These are phyloP conservation scores for Tragopan temminckii DNA, from an alignment of 2,797 vertebrate genomes.

Conservation along the genomic window DNA sequence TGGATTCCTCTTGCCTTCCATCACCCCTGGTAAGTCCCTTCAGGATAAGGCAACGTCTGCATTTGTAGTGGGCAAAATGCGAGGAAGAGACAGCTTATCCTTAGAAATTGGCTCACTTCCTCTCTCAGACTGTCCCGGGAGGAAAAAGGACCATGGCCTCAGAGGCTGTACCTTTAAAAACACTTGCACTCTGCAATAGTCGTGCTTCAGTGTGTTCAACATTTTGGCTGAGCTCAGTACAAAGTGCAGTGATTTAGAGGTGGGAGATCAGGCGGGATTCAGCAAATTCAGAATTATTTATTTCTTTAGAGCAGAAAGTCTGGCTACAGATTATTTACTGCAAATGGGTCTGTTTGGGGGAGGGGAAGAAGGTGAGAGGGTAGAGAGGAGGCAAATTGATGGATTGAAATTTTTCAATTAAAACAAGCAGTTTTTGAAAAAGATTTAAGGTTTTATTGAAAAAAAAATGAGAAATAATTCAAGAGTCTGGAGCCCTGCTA, in stretches of 20 bases:
- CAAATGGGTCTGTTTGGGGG: constrained; percentile 67
- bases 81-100: background rate
- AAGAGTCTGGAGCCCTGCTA: constrained; percentile 35
- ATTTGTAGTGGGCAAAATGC: background rate
- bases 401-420: constrained; percentile 81
- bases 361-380: constrained; percentile 16
- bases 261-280: constrained; percentile 71
- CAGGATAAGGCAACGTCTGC: background rate
- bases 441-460: constrained; percentile 77
- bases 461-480: constrained; percentile 56
- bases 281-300: constrained; percentile 80
- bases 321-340: constrained; percentile 78
- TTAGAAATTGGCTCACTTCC: background rate
- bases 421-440: constrained; percentile 78
- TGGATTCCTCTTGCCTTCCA: background rate
- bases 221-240: constrained; percentile 73
- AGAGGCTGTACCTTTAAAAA: constrained; percentile 60
- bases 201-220: constrained; percentile 58
- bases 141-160: background rate
- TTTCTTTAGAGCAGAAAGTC: constrained; percentile 73
- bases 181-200: constrained; percentile 69
- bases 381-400: constrained; percentile 49
- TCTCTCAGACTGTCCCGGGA: background rate
- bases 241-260: constrained; percentile 77
- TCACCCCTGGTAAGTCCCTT: background rate